Conservation (phyloP, 2,888 invertebrate genomes). For the Troides helena region DNA sequence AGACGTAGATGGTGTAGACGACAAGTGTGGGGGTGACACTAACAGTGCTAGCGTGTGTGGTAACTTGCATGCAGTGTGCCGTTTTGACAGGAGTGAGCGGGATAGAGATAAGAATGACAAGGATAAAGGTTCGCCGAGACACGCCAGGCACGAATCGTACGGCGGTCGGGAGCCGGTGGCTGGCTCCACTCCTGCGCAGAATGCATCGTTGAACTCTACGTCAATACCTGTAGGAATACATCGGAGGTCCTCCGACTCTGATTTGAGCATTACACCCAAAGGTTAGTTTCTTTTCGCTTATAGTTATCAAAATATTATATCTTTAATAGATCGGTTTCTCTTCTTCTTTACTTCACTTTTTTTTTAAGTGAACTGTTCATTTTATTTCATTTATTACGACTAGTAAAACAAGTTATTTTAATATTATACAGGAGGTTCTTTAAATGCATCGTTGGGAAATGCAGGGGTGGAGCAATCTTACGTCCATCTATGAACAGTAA, state of each 20-base stretch:
- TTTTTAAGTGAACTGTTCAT: too few species aligned
- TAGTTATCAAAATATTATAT: too few species aligned
- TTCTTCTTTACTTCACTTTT: too few species aligned
- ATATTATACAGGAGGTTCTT: slow-evolving; percentile 84
- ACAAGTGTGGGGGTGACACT: slow-evolving; percentile 45
- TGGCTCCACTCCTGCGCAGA: slow-evolving; percentile 49
- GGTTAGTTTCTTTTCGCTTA: slow-evolving; percentile 74
- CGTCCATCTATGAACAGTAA: slow-evolving; percentile 86
- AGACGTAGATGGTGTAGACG: slow-evolving; percentile 54
- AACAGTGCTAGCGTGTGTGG: slow-evolving; percentile 76
- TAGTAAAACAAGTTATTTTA: background rate
- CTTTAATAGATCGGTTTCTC: too few species aligned
- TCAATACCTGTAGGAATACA: slow-evolving; percentile 81
- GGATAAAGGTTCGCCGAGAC: slow-evolving; percentile 68
- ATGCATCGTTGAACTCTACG: slow-evolving; percentile 67
- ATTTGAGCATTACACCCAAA: slow-evolving; percentile 95
- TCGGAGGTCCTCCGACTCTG: slow-evolving; percentile 95
- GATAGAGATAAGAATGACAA: slow-evolving; percentile 58
- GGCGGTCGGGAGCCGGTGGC: slow-evolving; percentile 68
- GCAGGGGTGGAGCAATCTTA: slow-evolving; percentile 81
- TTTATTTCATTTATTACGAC: too few species aligned
- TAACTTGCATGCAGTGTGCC: slow-evolving; percentile 79
- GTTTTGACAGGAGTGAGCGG: slow-evolving; percentile 67
- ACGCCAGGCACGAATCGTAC: slow-evolving; percentile 79
- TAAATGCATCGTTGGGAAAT: slow-evolving; percentile 77